Evolutionary conservation across 2,113 vertebrate species (phyloP), one percentile per base, ranked within the genome.

Genomic region (Tiliqua scincoides): DNA sequence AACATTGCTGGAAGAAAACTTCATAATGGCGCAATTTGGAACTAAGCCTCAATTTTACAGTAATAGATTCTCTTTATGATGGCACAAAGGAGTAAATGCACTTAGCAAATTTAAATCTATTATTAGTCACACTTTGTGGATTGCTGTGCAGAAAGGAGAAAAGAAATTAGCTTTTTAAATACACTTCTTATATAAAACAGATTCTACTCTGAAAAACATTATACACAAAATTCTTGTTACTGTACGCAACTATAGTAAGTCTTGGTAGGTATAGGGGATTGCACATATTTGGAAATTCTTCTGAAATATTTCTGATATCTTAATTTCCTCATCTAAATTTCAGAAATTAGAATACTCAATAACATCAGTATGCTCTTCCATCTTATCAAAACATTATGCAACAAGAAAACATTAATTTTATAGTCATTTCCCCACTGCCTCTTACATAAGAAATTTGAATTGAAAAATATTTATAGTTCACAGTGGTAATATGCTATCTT

Each of bases 1-100:
- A 97, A 97, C 96, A 97, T 97, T 96, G 96, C 96, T 96, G 95
- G 95, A 96, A 97, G 96, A 97, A 97, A 97, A 97, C 96, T 97
- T 97, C 96, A 96, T 98, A 97, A 98, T 98, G 96, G 97, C 74
- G 89, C 97, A 97, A 97, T 97, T 97, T 97, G 97, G 97, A 97
- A 97, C 96, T 96, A 97, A 96, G 96, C 96, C 96, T 97, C 96
- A 97, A 97, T 97, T 97, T 97, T 97, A 95, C 96, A 97, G 97
- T 97, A 97, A 97, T 97, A 97, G 96, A 97, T 97, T 97, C 96
- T 97, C 96, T 97, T 97, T 96, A 97, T 97, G 94, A 95, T 95
- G 96, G 96, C 96, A 97, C 96, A 96, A 97, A 97, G 96, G 96
- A 97, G 94, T 95, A 95, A 97, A 97, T 96, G 96, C 96, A 97